Percentiles rank a stretch among this genome's conserved stretches.
These are phyloP conservation scores for Scatophagus argus DNA, from an alignment of 2,113 vertebrate species.

Conservation along the genomic window DNA sequence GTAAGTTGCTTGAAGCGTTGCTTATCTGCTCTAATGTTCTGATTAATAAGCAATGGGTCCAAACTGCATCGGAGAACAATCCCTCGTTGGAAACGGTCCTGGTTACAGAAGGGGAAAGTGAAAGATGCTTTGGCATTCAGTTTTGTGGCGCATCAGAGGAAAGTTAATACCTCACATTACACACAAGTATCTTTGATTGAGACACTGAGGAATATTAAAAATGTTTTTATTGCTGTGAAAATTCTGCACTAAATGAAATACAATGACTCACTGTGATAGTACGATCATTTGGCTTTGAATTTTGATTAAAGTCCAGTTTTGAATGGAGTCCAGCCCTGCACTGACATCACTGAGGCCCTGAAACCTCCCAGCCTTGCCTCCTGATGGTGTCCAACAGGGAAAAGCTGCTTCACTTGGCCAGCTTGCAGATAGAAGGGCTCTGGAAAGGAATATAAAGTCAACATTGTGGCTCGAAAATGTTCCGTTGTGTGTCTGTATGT, in stretches of 20 bases:
- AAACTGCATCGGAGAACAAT: no score
- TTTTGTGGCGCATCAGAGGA: slow-evolving; percentile 16
- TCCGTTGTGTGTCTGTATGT: slow-evolving; percentile 65
- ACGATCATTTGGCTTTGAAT: slow-evolving; percentile 32
- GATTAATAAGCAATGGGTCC: no score
- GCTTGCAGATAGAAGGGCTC: slow-evolving; percentile 51
- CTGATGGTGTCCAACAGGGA: slow-evolving; percentile 55
- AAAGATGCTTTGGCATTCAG: slow-evolving; percentile 13
- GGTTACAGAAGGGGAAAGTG: slow-evolving; percentile 8
- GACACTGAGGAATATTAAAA: slow-evolving; percentile 12
- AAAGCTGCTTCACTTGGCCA: slow-evolving; percentile 69
- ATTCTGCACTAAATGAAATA: not conserved
- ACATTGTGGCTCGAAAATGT: slow-evolving; percentile 81
- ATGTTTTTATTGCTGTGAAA: slow-evolving; percentile 28
- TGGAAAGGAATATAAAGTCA: slow-evolving; percentile 80
- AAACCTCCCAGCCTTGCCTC: slow-evolving; percentile 42
- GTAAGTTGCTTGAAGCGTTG: not conserved
- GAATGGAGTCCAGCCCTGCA: slow-evolving; percentile 34
- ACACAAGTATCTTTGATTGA: slow-evolving; percentile 1
- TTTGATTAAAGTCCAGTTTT: slow-evolving; percentile 36
- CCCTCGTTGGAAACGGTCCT: not conserved
- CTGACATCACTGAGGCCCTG: slow-evolving; percentile 52
- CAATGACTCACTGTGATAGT: slow-evolving; percentile 4
- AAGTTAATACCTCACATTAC: not conserved
- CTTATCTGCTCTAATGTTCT: not conserved